These are phyloP conservation scores for Proisotoma minuta DNA, from an alignment of 2,888 invertebrate species.

Conservation along the genomic window DNA sequence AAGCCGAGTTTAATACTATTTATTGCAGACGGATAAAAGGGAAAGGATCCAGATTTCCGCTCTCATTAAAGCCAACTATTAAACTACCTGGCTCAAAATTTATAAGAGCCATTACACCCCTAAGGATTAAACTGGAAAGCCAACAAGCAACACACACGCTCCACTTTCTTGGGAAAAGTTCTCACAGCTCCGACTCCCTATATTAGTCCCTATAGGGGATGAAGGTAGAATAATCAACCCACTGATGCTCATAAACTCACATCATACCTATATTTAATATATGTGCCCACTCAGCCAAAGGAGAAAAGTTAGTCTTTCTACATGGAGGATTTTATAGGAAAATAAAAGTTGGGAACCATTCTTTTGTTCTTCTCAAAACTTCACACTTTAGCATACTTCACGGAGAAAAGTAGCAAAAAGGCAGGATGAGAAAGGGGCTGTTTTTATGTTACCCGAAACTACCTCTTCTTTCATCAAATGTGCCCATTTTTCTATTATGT, in stretches of 20 bases:
- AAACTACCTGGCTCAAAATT: conserved; percentile 13
- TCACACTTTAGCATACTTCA: background rate
- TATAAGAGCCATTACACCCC: conserved; percentile 14
- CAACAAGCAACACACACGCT: no score
- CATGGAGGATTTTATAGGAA: conserved; percentile 3
- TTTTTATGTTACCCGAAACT: background rate
- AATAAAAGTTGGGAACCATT: background rate
- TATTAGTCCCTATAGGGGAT: no score
- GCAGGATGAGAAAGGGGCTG: background rate
- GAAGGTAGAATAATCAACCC: no score
- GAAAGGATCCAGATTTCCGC: conserved; percentile 6
- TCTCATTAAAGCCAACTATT: conserved; percentile 4
- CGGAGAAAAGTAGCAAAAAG: background rate
- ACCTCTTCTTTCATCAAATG: background rate
- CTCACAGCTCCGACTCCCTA: no score
- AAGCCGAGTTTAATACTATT: no score
- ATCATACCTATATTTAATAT: no score
- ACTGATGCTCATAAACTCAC: no score
- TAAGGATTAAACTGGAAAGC: conserved; percentile 11
- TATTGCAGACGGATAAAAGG: no score
- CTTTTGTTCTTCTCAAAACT: conserved; percentile 2
- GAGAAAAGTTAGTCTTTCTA: no score
- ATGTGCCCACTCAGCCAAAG: no score
- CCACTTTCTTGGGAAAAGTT: no score
- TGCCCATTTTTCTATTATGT: no score